Percentiles rank a stretch among this genome's conserved stretches.
These are phyloP conservation scores for Thymelicus acteon DNA, from an alignment of 2,888 invertebrate species.

Conservation along the genomic window DNA sequence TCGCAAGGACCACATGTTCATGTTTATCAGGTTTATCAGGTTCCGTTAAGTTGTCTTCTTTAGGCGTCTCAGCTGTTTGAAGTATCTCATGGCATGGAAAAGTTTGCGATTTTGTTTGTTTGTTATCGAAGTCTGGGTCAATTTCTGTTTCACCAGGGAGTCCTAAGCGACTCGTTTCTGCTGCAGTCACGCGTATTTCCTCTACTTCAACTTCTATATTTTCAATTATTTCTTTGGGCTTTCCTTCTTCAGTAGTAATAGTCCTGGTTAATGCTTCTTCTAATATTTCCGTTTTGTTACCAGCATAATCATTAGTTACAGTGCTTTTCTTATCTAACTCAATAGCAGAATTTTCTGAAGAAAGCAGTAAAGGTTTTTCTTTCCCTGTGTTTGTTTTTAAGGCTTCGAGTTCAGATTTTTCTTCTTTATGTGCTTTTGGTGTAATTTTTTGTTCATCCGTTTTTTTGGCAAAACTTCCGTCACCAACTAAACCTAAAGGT, in stretches of 20 bases:
- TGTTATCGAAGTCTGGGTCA: conserved; percentile 9
- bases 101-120: conserved; percentile 5
- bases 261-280: not conserved
- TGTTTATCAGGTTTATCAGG: conserved; percentile 11
- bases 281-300: not conserved
- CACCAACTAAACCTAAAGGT: not conserved
- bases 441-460: not conserved
- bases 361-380: not conserved
- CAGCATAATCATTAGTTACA: not conserved
- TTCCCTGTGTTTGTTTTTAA: not conserved
- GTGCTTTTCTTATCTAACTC: not conserved
- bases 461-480: not conserved
- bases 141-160: not conserved
- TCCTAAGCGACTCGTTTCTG: not conserved
- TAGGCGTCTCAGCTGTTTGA: not conserved
- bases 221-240: conserved; percentile 2
- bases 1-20: conserved; percentile 1
- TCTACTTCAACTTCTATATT: conserved; percentile 14
- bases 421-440: conserved; percentile 17
- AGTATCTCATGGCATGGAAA: not conserved
- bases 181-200: not conserved
- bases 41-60: not conserved
- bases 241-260: not conserved
- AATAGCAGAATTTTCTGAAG: not conserved
- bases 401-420: conserved; percentile 5